Base-by-base conservation (phyloP, 2,113 vertebrate species). In the Nansenia antarctica region DNA sequence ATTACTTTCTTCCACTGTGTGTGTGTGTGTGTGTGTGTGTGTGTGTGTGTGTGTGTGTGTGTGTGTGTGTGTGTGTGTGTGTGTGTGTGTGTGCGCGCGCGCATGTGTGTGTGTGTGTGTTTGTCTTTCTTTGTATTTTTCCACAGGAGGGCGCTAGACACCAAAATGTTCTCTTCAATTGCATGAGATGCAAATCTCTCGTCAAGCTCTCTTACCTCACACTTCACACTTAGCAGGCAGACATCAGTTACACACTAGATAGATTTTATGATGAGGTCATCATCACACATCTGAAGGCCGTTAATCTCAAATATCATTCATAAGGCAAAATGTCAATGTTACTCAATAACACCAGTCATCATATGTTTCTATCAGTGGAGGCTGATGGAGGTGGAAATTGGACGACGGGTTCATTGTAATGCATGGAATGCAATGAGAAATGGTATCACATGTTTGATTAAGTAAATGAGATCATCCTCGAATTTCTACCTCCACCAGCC, bases 101-200 rank as follows among this genome's bases (percentile, higher is more conserved):
- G 4, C 5, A 3, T 63, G 62, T 29, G 26, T 42, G 62, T 22
- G 37, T 47, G 62, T 61, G 30, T 61, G 58, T 47, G 24, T 64
- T 26, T 29, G n/a, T 20, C n/a, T 35, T 15, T 61, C 18, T 35
- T 2, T 34, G 59, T 55, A 11, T 9, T 27, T 55, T n/a, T 30
- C 54, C 54, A 30, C 29, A 18, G 15, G 54, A 58, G 54, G 27
- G 26, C 54, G 27, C 54, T n/a, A 27, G n/a, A 9, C 5, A 3
- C 14, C 54, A 57, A 47, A 20, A 14, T 60, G 2, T 2, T 27
- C 5, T 5, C 30, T 42, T 30, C 54, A 53, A 9, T 12, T 14
- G 7, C 27, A 47, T 47, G n/a, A n/a, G n/a, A n/a, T n/a, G n/a
- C n/a, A n/a, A n/a, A n/a, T n/a, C n/a, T n/a, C n/a, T n/a, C n/a